Evolutionary conservation across 2,888 invertebrate genomes (phyloP).

Genomic region (Caenorhabditis plicata): DNA sequence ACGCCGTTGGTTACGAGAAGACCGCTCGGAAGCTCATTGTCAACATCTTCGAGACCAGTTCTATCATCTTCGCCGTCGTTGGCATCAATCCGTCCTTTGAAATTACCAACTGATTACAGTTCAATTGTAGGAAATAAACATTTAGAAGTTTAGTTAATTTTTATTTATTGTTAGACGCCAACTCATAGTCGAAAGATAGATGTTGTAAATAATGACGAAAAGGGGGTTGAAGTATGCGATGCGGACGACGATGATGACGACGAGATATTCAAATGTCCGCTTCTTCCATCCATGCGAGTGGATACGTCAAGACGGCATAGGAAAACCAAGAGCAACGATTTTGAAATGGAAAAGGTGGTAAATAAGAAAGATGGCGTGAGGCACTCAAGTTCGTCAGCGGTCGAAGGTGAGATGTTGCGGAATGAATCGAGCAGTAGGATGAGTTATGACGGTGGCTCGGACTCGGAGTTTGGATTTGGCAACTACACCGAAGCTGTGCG

Average conservation of each 20-base stretch:
- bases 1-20: slow-evolving; percentile 4
- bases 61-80: slow-evolving; percentile 9
- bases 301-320: not conserved
- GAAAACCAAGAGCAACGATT: slow-evolving; percentile 1
- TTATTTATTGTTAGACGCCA: not conserved
- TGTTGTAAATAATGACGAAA: too few relatives aligned
- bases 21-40: not conserved
- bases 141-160: too few relatives aligned
- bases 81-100: slow-evolving; percentile 1
- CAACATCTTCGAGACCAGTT: slow-evolving; percentile 2
- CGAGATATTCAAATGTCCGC: slow-evolving; percentile 14
- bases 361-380: not conserved
- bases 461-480: slow-evolving; percentile 15
- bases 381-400: not conserved
- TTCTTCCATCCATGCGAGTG: slow-evolving; percentile 20
- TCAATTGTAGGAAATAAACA: too few relatives aligned
- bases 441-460: not conserved
- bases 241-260: not conserved
- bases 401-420: slow-evolving; percentile 3
- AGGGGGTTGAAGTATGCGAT: not conserved
- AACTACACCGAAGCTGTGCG: slow-evolving; percentile 19
- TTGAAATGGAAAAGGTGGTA: not conserved
- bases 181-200: too few relatives aligned
- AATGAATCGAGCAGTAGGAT: not conserved
- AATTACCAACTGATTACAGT: not conserved